Conservation (phyloP, 2,113 vertebrate genomes). For the Eonycteris spelaea region DNA sequence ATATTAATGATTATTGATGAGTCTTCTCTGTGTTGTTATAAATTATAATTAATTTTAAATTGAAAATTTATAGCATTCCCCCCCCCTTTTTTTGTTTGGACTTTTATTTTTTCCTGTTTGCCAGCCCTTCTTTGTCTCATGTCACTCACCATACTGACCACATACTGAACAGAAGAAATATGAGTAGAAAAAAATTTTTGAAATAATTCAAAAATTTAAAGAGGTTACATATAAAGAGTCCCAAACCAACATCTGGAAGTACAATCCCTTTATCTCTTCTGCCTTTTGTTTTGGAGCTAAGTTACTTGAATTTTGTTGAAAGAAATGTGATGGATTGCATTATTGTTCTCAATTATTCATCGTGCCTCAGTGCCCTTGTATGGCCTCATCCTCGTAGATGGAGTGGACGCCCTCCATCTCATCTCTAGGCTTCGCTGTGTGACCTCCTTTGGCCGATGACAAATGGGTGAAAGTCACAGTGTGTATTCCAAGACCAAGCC, state of each 20-base stretch:
- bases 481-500: not conserved
- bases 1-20: not conserved
- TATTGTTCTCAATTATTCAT: not conserved
- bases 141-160: not conserved
- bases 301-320: not conserved
- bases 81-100: not conserved
- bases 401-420: not conserved
- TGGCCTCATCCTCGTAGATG: not conserved
- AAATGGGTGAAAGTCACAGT: not conserved
- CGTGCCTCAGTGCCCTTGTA: not conserved
- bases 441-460: not conserved
- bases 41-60: not conserved
- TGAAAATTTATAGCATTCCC: not conserved
- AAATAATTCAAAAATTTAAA: not conserved
- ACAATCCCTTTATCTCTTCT: not conserved
- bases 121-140: not conserved
- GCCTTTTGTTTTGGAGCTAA: not conserved
- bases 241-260: not conserved
- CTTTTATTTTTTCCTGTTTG: not conserved
- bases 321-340: not conserved
- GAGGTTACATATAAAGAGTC: not conserved
- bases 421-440: not conserved
- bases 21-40: not conserved
- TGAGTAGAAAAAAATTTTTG: not conserved
- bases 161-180: not conserved